phyloP scores from a whole-genome alignment of 2,797 vertebrate species.

The Argya squamiceps region DNA sequence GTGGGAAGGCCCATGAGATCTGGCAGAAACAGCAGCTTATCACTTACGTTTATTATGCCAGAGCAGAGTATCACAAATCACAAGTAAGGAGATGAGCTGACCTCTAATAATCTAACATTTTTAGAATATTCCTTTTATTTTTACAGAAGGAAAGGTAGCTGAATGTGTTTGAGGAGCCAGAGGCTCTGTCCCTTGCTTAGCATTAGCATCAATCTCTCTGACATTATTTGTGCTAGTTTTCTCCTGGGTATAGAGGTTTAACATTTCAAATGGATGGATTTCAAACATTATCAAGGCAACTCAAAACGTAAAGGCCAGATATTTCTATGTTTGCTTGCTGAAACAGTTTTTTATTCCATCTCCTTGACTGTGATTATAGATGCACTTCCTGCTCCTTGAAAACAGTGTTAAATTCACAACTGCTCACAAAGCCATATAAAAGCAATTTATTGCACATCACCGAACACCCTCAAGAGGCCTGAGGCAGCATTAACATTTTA shows the following conservation, averaged over 20 bases:
- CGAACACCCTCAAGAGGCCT: constrained; percentile 1
- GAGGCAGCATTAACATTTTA: not conserved
- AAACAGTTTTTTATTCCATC: not conserved
- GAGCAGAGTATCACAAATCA: not conserved
- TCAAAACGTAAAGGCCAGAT: constrained; percentile 33
- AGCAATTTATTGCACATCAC: constrained; percentile 21
- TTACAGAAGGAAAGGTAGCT: not conserved
- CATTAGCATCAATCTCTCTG: constrained; percentile 19
- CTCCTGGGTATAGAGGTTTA: not conserved
- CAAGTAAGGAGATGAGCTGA: not conserved
- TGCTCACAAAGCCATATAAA: not conserved
- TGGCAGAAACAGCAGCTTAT: not conserved
- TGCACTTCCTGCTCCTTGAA: constrained; percentile 13
- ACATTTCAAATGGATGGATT: not conserved
- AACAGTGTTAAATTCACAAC: constrained; percentile 26
- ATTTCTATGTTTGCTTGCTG: constrained; percentile 7
- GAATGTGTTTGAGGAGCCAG: not conserved
- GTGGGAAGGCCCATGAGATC: not conserved
- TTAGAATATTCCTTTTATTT: not conserved
- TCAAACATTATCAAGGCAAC: not conserved
- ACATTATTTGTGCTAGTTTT: constrained; percentile 21
- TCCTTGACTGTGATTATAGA: not conserved
- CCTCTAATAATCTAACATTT: not conserved
- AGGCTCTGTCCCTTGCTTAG: not conserved
- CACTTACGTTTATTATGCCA: not conserved